Evolutionary conservation across 1,140 invertebrate species (phyloP).

Genomic region (Idris sp.): DNA sequence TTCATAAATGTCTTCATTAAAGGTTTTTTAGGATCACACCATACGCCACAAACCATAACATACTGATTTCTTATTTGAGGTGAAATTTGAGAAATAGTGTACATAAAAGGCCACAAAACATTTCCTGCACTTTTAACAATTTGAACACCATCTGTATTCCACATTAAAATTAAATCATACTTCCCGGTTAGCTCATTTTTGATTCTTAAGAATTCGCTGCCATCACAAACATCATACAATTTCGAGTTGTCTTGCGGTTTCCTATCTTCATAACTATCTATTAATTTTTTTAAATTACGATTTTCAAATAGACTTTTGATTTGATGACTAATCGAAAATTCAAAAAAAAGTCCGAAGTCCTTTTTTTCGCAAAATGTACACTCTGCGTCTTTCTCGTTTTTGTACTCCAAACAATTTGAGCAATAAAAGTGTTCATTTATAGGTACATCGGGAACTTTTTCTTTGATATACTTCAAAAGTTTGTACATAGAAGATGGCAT

Average conservation of each 20-base stretch:
- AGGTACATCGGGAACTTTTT: not conserved
- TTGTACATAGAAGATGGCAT: not conserved
- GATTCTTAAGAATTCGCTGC: slow-evolving; percentile 3
- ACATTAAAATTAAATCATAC: slow-evolving; percentile 31
- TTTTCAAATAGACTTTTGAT: slow-evolving; percentile 1
- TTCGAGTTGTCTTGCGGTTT: not conserved
- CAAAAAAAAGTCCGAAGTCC: not conserved
- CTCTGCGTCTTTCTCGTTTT: not conserved
- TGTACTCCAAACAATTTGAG: not conserved
- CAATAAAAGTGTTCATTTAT: slow-evolving; percentile 1
- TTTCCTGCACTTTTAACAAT: slow-evolving; percentile 14
- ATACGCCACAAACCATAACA: slow-evolving; percentile 7
- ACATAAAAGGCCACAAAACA: slow-evolving; percentile 19
- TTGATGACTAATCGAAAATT: not conserved
- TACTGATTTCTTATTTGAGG: slow-evolving; percentile 2
- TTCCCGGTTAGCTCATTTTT: not conserved
- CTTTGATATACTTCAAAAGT: not conserved
- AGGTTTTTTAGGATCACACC: slow-evolving; percentile 10
- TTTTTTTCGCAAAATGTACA: not conserved
- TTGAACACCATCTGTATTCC: slow-evolving; percentile 28
- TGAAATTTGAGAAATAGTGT: slow-evolving; percentile 18
- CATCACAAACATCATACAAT: not conserved
- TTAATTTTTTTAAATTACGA: not conserved
- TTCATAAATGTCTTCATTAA: slow-evolving; percentile 37
- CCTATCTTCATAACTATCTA: not conserved